Percentiles rank a stretch among this genome's conserved stretches.
Conservation (phyloP, 2,797 vertebrate genomes). For the Lagodon rhomboides region DNA sequence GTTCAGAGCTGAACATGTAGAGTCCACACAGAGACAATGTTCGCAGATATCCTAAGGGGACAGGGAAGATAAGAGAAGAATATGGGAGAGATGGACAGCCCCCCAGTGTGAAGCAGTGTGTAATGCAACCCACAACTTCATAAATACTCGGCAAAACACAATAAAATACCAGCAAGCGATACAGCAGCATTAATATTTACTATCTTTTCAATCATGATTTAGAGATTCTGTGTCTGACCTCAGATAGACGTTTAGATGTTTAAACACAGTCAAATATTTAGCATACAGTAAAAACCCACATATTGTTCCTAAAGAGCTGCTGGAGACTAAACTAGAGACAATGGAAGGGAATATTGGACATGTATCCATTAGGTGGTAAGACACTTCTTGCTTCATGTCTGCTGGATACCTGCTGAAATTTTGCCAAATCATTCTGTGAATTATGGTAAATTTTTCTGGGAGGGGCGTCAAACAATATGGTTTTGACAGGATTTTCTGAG, state of each 20-base stretch:
- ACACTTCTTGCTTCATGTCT: no score
- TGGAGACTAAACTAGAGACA: background rate
- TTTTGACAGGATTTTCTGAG: background rate
- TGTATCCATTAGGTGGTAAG: background rate
- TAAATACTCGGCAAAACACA: background rate
- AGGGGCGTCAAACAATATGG: background rate
- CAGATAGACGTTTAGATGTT: background rate
- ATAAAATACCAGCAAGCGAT: background rate
- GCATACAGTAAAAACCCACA: background rate
- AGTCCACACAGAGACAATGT: conserved; percentile 4
- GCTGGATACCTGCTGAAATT: no score
- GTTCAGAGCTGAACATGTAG: background rate
- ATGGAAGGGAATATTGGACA: background rate
- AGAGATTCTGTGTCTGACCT: conserved; percentile 3
- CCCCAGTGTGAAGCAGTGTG: background rate
- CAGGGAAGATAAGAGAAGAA: background rate
- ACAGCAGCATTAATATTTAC: background rate
- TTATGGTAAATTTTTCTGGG: background rate
- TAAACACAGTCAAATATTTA: conserved; percentile 1
- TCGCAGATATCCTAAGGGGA: background rate
- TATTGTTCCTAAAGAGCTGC: background rate
- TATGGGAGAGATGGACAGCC: background rate
- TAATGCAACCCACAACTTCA: conserved; percentile 11
- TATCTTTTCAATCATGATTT: background rate
- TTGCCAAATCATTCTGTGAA: background rate